Conservation (phyloP, 1,140 invertebrate genomes). For the Camponotus floridanus region DNA sequence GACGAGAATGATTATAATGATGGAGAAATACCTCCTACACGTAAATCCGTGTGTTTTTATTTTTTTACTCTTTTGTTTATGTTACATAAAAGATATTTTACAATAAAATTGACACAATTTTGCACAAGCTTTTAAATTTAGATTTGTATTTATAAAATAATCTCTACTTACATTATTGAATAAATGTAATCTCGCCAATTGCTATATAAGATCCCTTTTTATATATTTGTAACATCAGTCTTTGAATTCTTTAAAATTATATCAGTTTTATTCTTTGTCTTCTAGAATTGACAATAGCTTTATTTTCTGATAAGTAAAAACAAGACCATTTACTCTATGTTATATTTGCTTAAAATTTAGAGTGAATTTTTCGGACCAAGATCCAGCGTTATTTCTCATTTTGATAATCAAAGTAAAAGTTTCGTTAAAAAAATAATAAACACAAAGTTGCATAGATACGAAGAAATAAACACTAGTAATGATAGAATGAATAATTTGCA, state of each 20-base stretch:
- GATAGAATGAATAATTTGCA: background rate
- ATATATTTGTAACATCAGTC: background rate
- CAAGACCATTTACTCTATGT: background rate
- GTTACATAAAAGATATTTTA: background rate
- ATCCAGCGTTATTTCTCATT: background rate
- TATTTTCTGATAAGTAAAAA: background rate
- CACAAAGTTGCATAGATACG: background rate
- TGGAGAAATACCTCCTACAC: background rate
- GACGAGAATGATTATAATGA: constrained; percentile 11
- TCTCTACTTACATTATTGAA: background rate
- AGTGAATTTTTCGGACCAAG: background rate
- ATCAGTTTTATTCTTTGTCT: background rate
- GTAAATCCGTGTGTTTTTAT: constrained; percentile 15
- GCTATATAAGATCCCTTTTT: background rate
- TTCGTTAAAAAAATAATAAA: background rate
- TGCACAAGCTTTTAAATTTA: background rate
- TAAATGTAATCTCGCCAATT: too few relatives aligned
- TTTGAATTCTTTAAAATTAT: background rate
- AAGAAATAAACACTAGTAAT: background rate
- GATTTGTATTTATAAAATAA: background rate
- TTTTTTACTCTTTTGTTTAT: background rate
- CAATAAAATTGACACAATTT: background rate
- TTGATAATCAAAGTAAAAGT: background rate
- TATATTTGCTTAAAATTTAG: constrained; percentile 4
- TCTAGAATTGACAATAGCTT: background rate